phyloP scores from a whole-genome alignment of 2,113 vertebrate species.

The Anhinga anhinga region DNA sequence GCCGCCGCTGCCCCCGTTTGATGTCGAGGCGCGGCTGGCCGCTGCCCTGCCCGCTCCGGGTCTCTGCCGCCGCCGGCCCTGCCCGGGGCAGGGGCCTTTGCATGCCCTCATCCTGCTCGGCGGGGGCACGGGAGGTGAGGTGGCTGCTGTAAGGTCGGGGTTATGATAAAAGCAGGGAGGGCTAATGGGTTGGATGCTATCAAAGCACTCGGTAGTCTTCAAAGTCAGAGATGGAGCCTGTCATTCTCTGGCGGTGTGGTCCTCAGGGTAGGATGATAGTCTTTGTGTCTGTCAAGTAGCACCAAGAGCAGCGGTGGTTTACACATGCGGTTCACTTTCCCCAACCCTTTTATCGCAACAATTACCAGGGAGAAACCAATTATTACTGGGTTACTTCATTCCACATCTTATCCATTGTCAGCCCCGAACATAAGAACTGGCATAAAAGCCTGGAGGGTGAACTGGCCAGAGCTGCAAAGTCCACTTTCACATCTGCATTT shows the following conservation, averaged over 20 bases:
- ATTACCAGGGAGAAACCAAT: not conserved
- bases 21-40: not conserved
- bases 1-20: not conserved
- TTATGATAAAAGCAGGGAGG: not conserved
- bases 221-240: not conserved
- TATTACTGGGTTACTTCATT: not conserved
- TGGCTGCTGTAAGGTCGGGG: not conserved
- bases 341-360: not conserved
- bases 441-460: not conserved
- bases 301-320: not conserved
- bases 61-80: not conserved
- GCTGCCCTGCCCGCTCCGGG: not conserved
- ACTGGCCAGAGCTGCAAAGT: conserved; percentile 30
- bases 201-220: not conserved
- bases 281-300: not conserved
- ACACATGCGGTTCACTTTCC: not conserved
- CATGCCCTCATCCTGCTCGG: not conserved
- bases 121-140: not conserved
- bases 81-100: not conserved
- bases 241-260: not conserved
- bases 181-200: not conserved
- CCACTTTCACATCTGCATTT: not conserved
- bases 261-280: not conserved
- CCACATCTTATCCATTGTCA: not conserved
- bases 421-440: not conserved